A percentile compares a stretch with the other conserved stretches of the same genome.
Evolutionary conservation across 2,797 vertebrate genomes (phyloP).

Genomic region (Trichosurus vulpecula): DNA sequence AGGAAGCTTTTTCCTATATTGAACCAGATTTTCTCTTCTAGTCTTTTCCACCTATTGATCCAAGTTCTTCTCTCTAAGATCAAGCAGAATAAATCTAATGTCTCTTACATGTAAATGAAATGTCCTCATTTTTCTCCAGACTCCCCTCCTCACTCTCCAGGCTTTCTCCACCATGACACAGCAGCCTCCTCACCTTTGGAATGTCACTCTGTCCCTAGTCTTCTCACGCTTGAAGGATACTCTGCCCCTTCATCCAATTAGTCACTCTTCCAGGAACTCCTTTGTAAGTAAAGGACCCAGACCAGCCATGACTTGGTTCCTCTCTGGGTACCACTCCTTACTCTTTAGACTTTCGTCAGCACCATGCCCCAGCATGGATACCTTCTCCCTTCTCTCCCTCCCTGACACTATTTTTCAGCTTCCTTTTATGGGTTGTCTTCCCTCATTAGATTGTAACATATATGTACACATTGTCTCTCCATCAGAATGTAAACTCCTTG

Average conservation of each 20-base stretch:
- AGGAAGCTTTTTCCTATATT: background rate
- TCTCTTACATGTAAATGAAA: background rate
- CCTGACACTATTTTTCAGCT: background rate
- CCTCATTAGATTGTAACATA: background rate
- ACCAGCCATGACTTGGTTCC: background rate
- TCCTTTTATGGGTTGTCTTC: background rate
- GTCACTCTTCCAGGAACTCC: background rate
- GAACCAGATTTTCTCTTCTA: background rate
- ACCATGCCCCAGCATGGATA: no score
- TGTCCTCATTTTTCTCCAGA: background rate
- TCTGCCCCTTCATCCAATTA: background rate
- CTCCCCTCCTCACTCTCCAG: background rate
- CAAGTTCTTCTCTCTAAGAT: background rate
- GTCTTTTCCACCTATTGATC: background rate
- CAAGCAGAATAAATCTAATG: background rate
- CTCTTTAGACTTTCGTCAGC: no score
- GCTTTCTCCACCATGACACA: background rate
- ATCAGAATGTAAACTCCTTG: background rate
- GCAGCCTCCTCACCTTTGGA: background rate
- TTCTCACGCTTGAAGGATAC: background rate
- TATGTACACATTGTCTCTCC: no score
- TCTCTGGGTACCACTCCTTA: background rate
- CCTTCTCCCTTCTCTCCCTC: background rate
- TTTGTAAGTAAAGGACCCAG: background rate
- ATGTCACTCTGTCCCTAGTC: no score